phyloP scores from a whole-genome alignment of 2,113 vertebrate genomes.

The Ceyx melanurus region DNA sequence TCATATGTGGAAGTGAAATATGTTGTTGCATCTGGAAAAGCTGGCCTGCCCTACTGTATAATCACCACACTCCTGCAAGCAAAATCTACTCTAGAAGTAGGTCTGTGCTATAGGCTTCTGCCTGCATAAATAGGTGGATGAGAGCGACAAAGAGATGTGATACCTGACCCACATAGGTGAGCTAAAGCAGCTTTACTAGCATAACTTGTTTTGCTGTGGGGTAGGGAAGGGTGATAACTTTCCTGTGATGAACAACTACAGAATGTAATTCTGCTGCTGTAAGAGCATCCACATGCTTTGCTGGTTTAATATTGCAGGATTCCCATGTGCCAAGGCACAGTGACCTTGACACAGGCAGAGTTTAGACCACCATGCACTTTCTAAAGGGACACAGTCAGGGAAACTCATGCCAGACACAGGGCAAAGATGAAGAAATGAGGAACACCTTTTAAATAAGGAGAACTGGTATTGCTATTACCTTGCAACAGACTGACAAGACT shows the following conservation, averaged over 20 bases:
- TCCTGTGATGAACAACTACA: conserved; percentile 27
- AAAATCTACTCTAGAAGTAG: conserved; percentile 23
- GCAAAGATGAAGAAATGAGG: not conserved
- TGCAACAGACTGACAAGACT: not conserved
- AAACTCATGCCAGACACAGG: not conserved
- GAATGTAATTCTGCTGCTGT: conserved; percentile 1
- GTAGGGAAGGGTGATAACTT: conserved; percentile 54
- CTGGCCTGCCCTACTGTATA: conserved; percentile 46
- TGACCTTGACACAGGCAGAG: fast-evolving
- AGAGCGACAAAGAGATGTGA: not conserved
- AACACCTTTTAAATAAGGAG: not conserved
- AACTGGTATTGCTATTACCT: not conserved
- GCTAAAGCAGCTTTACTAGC: conserved; percentile 48
- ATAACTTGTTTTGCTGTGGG: conserved; percentile 36
- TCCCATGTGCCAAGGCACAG: not conserved
- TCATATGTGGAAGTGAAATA: conserved; percentile 53
- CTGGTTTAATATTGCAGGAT: not conserved
- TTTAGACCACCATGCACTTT: not conserved
- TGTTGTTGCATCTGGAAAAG: conserved; percentile 59
- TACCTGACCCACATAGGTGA: conserved; percentile 62
- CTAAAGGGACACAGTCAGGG: not conserved
- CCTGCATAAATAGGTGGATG: conserved; percentile 45
- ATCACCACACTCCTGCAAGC: conserved; percentile 26
- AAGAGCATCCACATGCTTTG: conserved; percentile 22
- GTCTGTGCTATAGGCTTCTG: conserved; percentile 6